phyloP scores from a whole-genome alignment of 92 coral and sea anemone genomes.

The Epizoanthus rinbou region DNA sequence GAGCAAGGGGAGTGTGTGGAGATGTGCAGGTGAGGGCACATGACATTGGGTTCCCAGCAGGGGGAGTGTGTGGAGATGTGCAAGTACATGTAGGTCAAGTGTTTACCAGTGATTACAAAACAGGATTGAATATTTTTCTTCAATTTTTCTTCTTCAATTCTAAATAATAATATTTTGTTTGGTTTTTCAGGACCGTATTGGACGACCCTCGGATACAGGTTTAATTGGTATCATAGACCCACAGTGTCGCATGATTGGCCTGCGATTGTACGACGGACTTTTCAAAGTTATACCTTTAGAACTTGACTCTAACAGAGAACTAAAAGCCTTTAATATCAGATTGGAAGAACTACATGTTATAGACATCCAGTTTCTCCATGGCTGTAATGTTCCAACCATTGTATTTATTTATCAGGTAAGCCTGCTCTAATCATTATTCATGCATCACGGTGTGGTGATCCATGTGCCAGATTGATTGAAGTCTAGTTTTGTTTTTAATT shows the following conservation, averaged over 20 bases:
- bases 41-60: no score
- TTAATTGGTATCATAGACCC: conserved; percentile 95
- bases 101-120: neutral
- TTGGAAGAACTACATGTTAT: conserved; percentile 94
- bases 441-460: no score
- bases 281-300: conserved; percentile 94
- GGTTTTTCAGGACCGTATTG: conserved; percentile 82
- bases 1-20: no score
- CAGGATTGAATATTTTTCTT: neutral
- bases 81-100: no score
- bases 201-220: conserved; percentile 98
- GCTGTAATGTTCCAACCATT: conserved; percentile 90
- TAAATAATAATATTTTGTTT: neutral
- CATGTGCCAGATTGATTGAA: no score
- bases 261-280: conserved; percentile 93
- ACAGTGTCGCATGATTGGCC: conserved; percentile 94
- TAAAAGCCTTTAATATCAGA: conserved; percentile 96
- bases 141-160: neutral
- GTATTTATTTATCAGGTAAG: conserved; percentile 95
- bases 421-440: neutral
- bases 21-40: no score
- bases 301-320: conserved; percentile 89
- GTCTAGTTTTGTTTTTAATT: no score
- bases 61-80: conserved; percentile 71
- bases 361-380: conserved; percentile 96